phyloP scores from a whole-genome alignment of 2,888 invertebrate species.

The Hermaeophaga mercurialis region DNA sequence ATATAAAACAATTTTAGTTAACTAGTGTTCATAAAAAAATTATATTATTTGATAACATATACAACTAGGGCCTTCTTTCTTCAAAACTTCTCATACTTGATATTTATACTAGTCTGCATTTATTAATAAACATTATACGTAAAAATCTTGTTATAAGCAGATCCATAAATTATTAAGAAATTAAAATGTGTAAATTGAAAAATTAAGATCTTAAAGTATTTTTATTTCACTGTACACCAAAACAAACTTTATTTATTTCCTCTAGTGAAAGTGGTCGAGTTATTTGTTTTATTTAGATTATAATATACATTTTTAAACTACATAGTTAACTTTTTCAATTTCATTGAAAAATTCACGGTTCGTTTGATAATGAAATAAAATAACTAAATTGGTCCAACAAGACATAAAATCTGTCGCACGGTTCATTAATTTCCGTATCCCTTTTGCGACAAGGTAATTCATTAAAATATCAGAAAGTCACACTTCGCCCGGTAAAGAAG shows the following conservation, averaged over 20 bases:
- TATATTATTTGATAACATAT: too few relatives aligned
- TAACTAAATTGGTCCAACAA: background rate
- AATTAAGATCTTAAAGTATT: background rate
- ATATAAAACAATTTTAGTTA: too few relatives aligned
- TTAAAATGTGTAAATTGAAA: too few relatives aligned
- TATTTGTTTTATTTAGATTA: background rate
- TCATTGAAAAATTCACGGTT: slow-evolving; percentile 2
- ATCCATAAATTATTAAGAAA: too few relatives aligned
- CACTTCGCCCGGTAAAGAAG: background rate
- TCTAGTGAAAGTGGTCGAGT: background rate
- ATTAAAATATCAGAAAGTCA: slow-evolving; percentile 5
- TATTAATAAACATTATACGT: too few relatives aligned
- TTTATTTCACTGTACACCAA: background rate
- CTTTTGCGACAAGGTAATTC: background rate
- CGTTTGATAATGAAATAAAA: slow-evolving; percentile 6
- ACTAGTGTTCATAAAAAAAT: too few relatives aligned
- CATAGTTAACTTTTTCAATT: slow-evolving; percentile 2
- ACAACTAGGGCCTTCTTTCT: too few relatives aligned
- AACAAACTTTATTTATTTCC: too few relatives aligned
- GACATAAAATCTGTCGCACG: background rate
- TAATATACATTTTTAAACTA: background rate
- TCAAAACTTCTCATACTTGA: too few relatives aligned
- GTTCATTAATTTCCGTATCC: slow-evolving; percentile 1
- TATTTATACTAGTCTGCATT: too few relatives aligned
- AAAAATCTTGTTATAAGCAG: too few relatives aligned